Base-by-base conservation (phyloP, 2,113 vertebrate genomes). In the Cyprinodon brontotheroides region DNA sequence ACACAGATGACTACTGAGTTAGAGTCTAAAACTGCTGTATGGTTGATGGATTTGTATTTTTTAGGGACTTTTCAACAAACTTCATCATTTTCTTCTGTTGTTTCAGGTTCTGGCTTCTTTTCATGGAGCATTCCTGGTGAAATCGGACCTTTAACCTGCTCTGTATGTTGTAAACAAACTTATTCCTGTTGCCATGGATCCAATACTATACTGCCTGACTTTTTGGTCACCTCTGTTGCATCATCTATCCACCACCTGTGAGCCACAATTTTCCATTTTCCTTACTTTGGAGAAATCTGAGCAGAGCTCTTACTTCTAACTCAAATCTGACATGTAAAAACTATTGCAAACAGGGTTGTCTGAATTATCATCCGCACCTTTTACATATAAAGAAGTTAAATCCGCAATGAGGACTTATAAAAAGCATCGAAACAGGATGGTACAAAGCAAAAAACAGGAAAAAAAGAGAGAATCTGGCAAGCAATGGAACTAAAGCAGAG, bases 21-120 rank as follows among this genome's bases (percentile, higher is more conserved):
- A 14, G n/a, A 29, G 14, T 7, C 37, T 67, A 4, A 68, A 70
- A 43, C 67, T 53, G 29, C 22, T 74, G 38, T 70, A 17, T 39
- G 60, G 9, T 11, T 75, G 14, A 29, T 37, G 3, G 15, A 71
- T 82, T 74, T 78, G 47, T 29, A 29, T 64, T 61, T 59, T 7
- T 15, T 22, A 5, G 37, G 61, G 15, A 11, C 57, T 66, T 70
- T 65, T 17, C 60, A 59, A 48, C 67, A 78, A 37, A 68, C 65
- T 74, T 38, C 57, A 0, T 71, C 67, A 70, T 57, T 13, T 59
- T 70, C 22, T 73, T 29, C 38, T 60, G 29, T 60, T 72, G 29
- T 45, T 74, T 6, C 70, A 89, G 90, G 71, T 74, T n/a, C 22
- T 67, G 70, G 66, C 13, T 47, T 38, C 53, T 61, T 38, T 70